Conservation (phyloP, 2,888 invertebrate genomes). For the Apeira syringaria region DNA sequence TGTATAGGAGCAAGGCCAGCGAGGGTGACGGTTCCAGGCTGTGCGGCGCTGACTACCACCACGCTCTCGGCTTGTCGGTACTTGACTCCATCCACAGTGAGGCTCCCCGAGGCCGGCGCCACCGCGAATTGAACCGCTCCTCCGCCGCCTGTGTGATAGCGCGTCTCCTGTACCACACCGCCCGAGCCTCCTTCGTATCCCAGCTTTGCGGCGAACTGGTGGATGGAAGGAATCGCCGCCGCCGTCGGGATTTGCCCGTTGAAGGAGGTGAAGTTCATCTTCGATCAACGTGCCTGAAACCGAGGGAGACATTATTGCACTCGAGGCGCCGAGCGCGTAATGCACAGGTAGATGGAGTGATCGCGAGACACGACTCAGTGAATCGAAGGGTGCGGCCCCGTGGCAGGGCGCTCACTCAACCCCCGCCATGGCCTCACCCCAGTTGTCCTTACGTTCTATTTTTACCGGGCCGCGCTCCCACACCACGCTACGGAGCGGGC, state of each 20-base stretch:
- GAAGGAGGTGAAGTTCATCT: constrained; percentile 94
- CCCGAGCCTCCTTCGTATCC: constrained; percentile 72
- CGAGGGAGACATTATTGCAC: constrained; percentile 42
- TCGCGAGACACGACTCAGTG: constrained; percentile 49
- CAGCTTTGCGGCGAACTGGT: constrained; percentile 92
- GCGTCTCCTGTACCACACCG: constrained; percentile 66
- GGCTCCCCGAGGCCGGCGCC: constrained; percentile 47
- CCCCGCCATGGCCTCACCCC: constrained; percentile 83
- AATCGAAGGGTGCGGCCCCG: constrained; percentile 67
- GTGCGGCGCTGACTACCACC: constrained; percentile 75
- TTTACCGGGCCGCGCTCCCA: constrained; percentile 77
- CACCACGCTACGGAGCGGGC: constrained; percentile 57
- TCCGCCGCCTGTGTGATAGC: constrained; percentile 57
- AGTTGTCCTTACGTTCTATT: constrained; percentile 76
- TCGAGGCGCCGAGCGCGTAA: constrained; percentile 33
- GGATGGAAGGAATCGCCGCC: constrained; percentile 90
- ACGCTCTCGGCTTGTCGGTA: constrained; percentile 83
- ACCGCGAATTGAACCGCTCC: constrained; percentile 67
- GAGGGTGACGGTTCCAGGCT: constrained; percentile 74
- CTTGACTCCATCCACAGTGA: constrained; percentile 82
- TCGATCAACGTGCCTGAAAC: constrained; percentile 46
- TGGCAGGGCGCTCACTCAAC: constrained; percentile 71
- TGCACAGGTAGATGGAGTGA: constrained; percentile 43
- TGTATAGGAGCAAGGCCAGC: constrained; percentile 71
- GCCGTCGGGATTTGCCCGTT: constrained; percentile 91